Conservation (phyloP, 2,888 invertebrate species). For the Brachyptera putata region DNA sequence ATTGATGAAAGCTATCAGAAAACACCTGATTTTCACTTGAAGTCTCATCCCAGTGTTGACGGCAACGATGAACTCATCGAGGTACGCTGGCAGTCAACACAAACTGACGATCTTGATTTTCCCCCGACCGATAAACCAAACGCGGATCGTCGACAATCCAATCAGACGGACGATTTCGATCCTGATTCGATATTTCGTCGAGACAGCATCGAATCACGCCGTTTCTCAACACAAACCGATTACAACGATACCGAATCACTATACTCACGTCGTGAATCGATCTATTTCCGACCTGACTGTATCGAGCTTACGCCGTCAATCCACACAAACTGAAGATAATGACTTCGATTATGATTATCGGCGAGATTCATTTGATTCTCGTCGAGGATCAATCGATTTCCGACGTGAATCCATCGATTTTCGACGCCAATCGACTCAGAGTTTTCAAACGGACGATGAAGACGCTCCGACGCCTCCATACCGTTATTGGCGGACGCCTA, state of each 20-base stretch:
- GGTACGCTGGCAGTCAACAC: constrained; percentile 15
- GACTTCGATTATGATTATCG: constrained; percentile 23
- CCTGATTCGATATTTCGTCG: neutral
- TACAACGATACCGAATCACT: constrained; percentile 6
- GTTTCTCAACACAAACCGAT: constrained; percentile 12
- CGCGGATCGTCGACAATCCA: neutral
- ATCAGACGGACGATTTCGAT: neutral
- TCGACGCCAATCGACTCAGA: constrained; percentile 31
- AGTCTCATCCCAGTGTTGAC: neutral
- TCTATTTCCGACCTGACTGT: constrained; percentile 17
- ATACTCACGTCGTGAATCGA: constrained; percentile 14
- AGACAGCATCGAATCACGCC: constrained; percentile 3
- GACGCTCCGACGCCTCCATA: constrained; percentile 10
- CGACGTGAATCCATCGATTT: constrained; percentile 29
- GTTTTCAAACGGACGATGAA: constrained; percentile 27
- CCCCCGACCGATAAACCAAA: neutral
- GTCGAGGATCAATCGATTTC: constrained; percentile 27
- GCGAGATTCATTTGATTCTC: constrained; percentile 29
- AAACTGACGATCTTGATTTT: constrained; percentile 11
- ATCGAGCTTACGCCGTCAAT: constrained; percentile 13
- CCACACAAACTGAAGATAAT: constrained; percentile 15
- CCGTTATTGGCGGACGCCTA: constrained; percentile 70
- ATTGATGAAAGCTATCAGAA: neutral
- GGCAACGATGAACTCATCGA: constrained; percentile 10
- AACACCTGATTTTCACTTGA: neutral